phyloP scores from a whole-genome alignment of 2,797 vertebrate species.

The Telmatherina bonti region DNA sequence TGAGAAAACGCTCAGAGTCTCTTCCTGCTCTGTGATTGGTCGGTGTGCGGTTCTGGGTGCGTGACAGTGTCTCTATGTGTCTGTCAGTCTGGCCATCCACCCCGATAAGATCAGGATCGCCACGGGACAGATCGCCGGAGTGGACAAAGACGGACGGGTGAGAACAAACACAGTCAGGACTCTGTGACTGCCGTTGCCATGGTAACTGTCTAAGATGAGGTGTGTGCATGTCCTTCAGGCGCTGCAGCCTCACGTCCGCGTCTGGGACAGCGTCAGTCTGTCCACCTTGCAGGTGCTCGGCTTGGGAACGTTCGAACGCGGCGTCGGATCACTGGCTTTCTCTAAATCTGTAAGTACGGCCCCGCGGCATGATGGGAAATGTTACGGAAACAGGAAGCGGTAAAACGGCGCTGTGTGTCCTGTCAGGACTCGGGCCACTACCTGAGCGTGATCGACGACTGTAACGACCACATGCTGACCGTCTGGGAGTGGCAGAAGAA shows the following conservation, averaged over 20 bases:
- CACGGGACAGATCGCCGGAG: conserved; percentile 97
- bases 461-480: conserved; percentile 98
- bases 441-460: conserved; percentile 96
- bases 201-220: background rate
- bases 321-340: conserved; percentile 94
- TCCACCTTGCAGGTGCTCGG: conserved; percentile 92
- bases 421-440: conserved; percentile 93
- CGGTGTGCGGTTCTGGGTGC: background rate
- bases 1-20: conserved; percentile 67
- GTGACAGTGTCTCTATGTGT: conserved; percentile 39
- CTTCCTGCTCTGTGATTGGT: conserved; percentile 3
- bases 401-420: background rate
- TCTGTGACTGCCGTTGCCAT: background rate
- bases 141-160: conserved; percentile 98
- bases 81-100: conserved; percentile 92
- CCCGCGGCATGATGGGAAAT: conserved; percentile 19
- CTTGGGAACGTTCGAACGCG: conserved; percentile 94
- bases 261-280: conserved; percentile 97
- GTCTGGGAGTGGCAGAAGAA: conserved; percentile 99
- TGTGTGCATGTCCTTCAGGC: conserved; percentile 77
- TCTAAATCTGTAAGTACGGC: conserved; percentile 93
- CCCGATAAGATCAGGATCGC: conserved; percentile 98
- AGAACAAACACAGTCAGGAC: no score
- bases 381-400: background rate
- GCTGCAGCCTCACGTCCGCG: conserved; percentile 93